Evolutionary conservation across 35 echinoderm and acorn worm genomes (phyloP).

Genomic region (Anneissia japonica): DNA sequence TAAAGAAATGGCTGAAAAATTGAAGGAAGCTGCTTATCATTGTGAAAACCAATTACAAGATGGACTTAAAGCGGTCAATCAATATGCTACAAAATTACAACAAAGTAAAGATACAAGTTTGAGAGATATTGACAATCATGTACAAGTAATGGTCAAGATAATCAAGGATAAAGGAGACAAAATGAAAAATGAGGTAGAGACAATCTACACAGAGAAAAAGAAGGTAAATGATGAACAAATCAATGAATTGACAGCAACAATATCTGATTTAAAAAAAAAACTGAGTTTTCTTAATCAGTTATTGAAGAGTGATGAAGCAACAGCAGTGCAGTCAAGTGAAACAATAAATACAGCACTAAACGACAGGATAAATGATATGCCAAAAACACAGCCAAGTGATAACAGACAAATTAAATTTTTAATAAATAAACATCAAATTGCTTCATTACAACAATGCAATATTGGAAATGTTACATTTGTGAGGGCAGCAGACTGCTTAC

Average conservation of each 20-base stretch:
- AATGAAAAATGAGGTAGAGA: background rate
- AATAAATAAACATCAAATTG: background rate
- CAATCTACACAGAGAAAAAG: background rate
- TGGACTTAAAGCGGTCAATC: background rate
- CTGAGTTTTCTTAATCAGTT: background rate
- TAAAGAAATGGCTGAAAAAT: background rate
- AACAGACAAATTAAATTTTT: background rate
- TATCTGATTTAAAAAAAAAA: background rate
- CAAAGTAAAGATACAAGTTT: background rate
- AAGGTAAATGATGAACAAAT: background rate
- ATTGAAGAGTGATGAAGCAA: background rate
- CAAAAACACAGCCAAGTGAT: background rate
- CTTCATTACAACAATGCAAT: background rate
- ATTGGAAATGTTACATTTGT: background rate
- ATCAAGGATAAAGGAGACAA: background rate
- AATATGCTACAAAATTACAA: background rate
- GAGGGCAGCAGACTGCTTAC: background rate
- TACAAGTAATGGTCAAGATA: background rate
- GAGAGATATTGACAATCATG: background rate
- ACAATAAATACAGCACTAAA: background rate
- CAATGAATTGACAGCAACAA: background rate
- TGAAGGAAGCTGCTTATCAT: background rate
- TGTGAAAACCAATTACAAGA: background rate
- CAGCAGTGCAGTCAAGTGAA: background rate
- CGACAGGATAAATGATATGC: background rate